Conservation (phyloP, 30 jellyfish, hydroid and myxozoan genomes). For the Sanderia malayensis region DNA sequence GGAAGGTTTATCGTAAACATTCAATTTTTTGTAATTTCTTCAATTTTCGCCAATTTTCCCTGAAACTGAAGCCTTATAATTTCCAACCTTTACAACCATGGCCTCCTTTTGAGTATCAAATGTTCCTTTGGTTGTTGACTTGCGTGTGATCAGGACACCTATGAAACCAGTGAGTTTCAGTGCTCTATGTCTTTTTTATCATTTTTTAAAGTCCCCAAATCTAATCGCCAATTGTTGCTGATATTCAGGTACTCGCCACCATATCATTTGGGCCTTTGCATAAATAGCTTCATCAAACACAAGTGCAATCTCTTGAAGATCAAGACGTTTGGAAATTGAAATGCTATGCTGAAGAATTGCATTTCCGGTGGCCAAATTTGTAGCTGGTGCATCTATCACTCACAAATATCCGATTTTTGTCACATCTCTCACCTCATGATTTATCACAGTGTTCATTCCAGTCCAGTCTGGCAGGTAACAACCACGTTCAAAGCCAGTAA, state of each 20-base stretch:
- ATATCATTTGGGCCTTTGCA: slow-evolving; percentile 52
- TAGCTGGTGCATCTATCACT: slow-evolving; percentile 36
- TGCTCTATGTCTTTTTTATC: no score
- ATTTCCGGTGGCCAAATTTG: slow-evolving; percentile 44
- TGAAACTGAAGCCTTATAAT: no score
- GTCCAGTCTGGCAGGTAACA: slow-evolving; percentile 43
- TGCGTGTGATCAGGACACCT: no score
- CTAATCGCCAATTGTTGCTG: slow-evolving; percentile 35
- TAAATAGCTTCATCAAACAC: slow-evolving; percentile 62
- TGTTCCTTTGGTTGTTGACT: no score
- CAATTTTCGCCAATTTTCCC: no score
- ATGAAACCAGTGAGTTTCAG: no score
- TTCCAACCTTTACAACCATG: no score
- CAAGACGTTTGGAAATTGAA: slow-evolving; percentile 16
- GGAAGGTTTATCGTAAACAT: no score
- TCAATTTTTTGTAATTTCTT: no score
- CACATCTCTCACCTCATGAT: slow-evolving; percentile 27
- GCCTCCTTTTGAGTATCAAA: no score
- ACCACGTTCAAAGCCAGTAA: slow-evolving; percentile 2
- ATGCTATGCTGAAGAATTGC: slow-evolving; percentile 30
- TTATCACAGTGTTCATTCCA: slow-evolving; percentile 19
- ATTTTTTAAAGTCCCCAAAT: slow-evolving; percentile 62
- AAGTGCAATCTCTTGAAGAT: slow-evolving; percentile 23
- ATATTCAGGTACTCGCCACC: slow-evolving; percentile 39
- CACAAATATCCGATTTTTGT: slow-evolving; percentile 36